Conservation (phyloP, 1,140 invertebrate species). For the Bombus cullumanus region DNA sequence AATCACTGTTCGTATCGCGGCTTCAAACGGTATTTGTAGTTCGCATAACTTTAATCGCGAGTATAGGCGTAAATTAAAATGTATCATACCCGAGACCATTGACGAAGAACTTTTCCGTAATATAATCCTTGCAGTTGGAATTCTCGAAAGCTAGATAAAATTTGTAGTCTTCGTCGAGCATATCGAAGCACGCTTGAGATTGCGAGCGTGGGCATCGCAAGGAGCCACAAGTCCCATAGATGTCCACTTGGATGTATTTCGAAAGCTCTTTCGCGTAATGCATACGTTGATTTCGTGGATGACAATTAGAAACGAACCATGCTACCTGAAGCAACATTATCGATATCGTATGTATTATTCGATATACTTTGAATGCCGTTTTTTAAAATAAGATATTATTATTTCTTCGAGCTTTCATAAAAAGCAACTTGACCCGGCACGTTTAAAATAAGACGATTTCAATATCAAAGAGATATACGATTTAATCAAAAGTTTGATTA, state of each 20-base stretch:
- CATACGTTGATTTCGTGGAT: slow-evolving; percentile 92
- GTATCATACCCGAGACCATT: slow-evolving; percentile 92
- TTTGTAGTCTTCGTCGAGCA: slow-evolving; percentile 97
- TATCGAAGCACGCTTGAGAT: slow-evolving; percentile 92
- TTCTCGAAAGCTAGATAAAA: slow-evolving; percentile 99
- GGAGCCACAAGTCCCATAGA: slow-evolving; percentile 95
- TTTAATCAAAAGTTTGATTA: too few relatives aligned
- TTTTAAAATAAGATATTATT: too few relatives aligned
- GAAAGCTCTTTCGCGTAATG: slow-evolving; percentile 93
- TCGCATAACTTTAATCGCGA: neutral
- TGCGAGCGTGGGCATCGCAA: slow-evolving; percentile 92
- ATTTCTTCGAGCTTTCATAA: too few relatives aligned
- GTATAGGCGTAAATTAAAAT: neutral
- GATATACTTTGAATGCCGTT: too few relatives aligned
- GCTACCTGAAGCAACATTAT: slow-evolving; percentile 86
- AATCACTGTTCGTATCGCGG: neutral
- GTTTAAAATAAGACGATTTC: too few relatives aligned
- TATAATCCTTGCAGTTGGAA: slow-evolving; percentile 97
- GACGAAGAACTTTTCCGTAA: slow-evolving; percentile 98
- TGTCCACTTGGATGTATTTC: slow-evolving; percentile 95
- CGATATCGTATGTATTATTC: too few relatives aligned
- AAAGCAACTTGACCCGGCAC: too few relatives aligned
- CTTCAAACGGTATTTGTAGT: neutral
- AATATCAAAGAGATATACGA: too few relatives aligned
- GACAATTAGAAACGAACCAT: slow-evolving; percentile 99